Conservation (phyloP, 2,797 vertebrate genomes). For the Orestias chungarensis region DNA sequence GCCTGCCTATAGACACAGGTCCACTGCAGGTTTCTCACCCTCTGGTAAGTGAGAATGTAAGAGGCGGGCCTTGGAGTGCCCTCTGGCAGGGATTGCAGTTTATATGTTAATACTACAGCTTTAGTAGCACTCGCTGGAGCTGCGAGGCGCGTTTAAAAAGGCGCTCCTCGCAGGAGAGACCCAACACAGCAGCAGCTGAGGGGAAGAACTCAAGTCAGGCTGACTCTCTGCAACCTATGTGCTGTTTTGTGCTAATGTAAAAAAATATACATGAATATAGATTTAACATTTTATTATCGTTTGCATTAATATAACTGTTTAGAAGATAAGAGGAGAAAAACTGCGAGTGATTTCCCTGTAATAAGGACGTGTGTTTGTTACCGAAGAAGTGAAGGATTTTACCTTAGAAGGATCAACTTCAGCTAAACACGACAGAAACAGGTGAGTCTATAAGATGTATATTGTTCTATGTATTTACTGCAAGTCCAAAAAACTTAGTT, state of each 20-base stretch:
- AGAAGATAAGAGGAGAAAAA: slow-evolving; percentile 58
- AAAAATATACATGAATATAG: neutral
- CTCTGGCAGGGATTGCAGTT: slow-evolving; percentile 78
- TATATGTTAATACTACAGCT: slow-evolving; percentile 79
- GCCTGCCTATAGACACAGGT: slow-evolving; percentile 30
- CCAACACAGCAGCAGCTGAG: slow-evolving; percentile 46
- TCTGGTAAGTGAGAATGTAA: slow-evolving; percentile 50
- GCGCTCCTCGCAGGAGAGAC: slow-evolving; percentile 68
- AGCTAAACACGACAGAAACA: slow-evolving; percentile 42
- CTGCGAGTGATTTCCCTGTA: slow-evolving; percentile 68
- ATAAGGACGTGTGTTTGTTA: slow-evolving; percentile 74
- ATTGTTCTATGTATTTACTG: neutral
- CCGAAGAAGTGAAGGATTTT: slow-evolving; percentile 70
- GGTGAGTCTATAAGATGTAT: slow-evolving; percentile 47
- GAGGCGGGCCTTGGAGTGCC: slow-evolving; percentile 81
- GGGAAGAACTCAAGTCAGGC: slow-evolving; percentile 29
- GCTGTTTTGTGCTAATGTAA: neutral
- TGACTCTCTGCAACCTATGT: slow-evolving; percentile 29
- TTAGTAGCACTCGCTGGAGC: slow-evolving; percentile 66
- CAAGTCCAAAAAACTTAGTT: neutral
- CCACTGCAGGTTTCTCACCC: slow-evolving; percentile 73
- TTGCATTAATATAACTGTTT: slow-evolving; percentile 42
- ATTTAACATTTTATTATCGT: neutral
- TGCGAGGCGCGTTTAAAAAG: slow-evolving; percentile 78
- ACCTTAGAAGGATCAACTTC: slow-evolving; percentile 63